Conservation (phyloP, 2,888 invertebrate species). For the Rosalia funebris region DNA sequence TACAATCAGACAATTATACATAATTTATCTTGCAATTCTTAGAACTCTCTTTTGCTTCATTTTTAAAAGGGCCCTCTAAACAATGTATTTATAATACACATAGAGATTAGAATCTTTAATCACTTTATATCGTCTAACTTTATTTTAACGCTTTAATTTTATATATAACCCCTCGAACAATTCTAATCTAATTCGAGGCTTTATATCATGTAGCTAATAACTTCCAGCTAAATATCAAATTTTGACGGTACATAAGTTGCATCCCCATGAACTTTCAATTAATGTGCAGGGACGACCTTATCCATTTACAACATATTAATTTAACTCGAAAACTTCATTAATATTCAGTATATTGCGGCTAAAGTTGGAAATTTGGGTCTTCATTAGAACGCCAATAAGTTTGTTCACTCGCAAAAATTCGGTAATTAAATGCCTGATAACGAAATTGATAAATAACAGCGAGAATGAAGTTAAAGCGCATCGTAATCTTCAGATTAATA, state of each 20-base stretch:
- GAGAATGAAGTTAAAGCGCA: not conserved
- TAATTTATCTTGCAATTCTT: no score
- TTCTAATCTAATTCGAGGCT: no score
- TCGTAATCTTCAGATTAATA: not conserved
- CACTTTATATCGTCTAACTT: no score
- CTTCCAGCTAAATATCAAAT: no score
- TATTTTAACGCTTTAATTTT: no score
- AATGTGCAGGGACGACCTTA: constrained; percentile 12
- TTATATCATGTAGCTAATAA: no score
- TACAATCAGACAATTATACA: no score
- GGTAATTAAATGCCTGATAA: constrained; percentile 17
- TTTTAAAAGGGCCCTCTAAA: no score
- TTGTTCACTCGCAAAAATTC: constrained; percentile 19
- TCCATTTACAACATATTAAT: constrained; percentile 22
- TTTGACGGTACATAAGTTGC: constrained; percentile 17
- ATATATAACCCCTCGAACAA: no score
- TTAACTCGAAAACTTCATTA: constrained; percentile 21
- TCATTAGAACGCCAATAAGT: constrained; percentile 10
- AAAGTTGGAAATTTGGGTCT: constrained; percentile 12
- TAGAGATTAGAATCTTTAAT: no score
- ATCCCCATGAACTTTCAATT: constrained; percentile 4
- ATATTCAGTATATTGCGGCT: constrained; percentile 16
- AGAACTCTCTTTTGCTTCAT: no score
- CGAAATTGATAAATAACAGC: constrained; percentile 1
- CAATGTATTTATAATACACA: no score